phyloP scores from a whole-genome alignment of 2,113 vertebrate species.

The Redunca redunca region DNA sequence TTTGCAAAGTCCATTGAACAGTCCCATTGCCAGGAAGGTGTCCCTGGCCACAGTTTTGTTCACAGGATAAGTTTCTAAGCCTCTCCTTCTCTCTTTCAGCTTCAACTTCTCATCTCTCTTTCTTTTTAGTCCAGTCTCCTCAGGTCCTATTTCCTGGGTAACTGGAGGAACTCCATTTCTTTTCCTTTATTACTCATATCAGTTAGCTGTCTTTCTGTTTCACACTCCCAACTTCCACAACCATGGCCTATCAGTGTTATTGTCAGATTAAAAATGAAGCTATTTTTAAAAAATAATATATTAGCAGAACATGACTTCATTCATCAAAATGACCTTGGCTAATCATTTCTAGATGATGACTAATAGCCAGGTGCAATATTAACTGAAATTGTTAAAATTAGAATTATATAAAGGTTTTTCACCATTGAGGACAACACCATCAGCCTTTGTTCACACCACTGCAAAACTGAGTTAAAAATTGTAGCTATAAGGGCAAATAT shows the following conservation, averaged over 20 bases:
- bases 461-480: background rate
- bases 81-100: background rate
- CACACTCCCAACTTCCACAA: background rate
- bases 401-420: background rate
- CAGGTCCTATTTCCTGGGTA: background rate
- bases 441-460: background rate
- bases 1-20: background rate
- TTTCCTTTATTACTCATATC: background rate
- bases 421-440: background rate
- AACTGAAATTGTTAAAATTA: background rate
- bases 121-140: background rate
- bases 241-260: background rate
- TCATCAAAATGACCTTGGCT: background rate
- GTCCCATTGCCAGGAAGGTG: background rate
- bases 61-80: background rate
- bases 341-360: background rate
- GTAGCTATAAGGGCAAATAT: background rate
- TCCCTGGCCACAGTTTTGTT: background rate
- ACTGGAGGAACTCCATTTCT: background rate
- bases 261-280: background rate
- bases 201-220: background rate
- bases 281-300: background rate
- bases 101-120: background rate
- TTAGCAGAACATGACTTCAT: background rate
- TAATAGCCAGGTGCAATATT: background rate